These are phyloP conservation scores for Progne subis DNA, from an alignment of 2,113 vertebrate species.

Conservation along the genomic window DNA sequence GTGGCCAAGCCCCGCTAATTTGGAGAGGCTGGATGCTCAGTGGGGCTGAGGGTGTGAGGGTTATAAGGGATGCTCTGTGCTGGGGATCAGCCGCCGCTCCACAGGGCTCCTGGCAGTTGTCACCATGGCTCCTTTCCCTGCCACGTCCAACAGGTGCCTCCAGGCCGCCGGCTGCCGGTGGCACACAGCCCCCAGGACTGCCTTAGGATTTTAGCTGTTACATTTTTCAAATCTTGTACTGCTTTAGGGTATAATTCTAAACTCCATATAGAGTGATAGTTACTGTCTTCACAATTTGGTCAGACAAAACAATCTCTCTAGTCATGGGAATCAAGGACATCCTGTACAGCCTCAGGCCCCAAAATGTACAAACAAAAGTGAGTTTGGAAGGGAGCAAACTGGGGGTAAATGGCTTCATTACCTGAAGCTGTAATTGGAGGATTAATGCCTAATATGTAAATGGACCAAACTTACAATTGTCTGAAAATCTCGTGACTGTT, in stretches of 20 bases:
- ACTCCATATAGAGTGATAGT: too few relatives aligned
- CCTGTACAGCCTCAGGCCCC: neutral
- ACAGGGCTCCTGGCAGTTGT: neutral
- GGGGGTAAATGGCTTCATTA: neutral
- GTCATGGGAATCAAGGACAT: too few relatives aligned
- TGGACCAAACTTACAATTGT: too few relatives aligned
- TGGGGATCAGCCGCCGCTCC: neutral
- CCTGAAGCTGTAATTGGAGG: neutral
- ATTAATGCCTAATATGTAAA: neutral
- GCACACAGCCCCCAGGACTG: neutral
- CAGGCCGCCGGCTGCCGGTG: rapidly evolving
- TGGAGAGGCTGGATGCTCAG: neutral
- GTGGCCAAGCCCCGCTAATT: neutral
- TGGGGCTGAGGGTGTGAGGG: neutral
- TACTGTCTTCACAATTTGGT: neutral
- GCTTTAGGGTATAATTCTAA: neutral
- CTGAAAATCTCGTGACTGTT: rapidly evolving
- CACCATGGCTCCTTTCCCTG: neutral
- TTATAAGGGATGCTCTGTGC: neutral
- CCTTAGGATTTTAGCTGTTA: too few relatives aligned
- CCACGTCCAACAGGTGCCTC: neutral
- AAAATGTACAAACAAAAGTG: neutral
- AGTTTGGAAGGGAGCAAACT: neutral
- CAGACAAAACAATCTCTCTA: too few relatives aligned
- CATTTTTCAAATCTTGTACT: neutral